phyloP scores from a whole-genome alignment of 2,113 vertebrate genomes.

The Podarcis muralis region DNA sequence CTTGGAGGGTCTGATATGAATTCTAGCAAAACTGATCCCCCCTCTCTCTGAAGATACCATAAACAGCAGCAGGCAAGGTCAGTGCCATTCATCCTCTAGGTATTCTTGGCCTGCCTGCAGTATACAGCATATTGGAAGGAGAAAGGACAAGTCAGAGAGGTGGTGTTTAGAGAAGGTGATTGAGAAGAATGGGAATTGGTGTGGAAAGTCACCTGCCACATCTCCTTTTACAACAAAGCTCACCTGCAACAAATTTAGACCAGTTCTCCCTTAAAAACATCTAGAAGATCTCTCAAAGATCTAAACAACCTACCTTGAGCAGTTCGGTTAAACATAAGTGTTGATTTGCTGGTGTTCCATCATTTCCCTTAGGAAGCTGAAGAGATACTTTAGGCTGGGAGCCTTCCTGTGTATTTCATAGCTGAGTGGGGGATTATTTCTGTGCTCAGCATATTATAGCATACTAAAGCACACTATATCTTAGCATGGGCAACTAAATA shows the following conservation, averaged over 20 bases:
- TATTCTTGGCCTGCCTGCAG: neutral
- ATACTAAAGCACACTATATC: neutral
- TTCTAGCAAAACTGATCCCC: neutral
- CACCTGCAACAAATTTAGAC: no score
- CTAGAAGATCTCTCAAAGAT: neutral
- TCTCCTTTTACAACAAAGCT: neutral
- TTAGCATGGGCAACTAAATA: neutral
- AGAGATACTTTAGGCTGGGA: neutral
- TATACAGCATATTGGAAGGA: neutral
- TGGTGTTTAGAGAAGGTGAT: neutral
- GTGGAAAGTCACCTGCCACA: neutral
- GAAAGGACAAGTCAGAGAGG: neutral
- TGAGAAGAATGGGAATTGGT: neutral
- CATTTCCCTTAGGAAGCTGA: neutral
- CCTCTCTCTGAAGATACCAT: neutral
- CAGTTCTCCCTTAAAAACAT: neutral
- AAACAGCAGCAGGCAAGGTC: neutral
- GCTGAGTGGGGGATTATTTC: neutral
- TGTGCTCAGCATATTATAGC: no score
- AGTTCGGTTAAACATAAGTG: neutral
- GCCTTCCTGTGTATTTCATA: neutral
- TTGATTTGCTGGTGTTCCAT: neutral
- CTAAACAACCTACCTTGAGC: neutral
- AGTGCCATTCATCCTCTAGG: neutral
- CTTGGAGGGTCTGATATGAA: neutral